Evolutionary conservation across 2,888 invertebrate species (phyloP).

Genomic region (Drosophila neonasuta): DNA sequence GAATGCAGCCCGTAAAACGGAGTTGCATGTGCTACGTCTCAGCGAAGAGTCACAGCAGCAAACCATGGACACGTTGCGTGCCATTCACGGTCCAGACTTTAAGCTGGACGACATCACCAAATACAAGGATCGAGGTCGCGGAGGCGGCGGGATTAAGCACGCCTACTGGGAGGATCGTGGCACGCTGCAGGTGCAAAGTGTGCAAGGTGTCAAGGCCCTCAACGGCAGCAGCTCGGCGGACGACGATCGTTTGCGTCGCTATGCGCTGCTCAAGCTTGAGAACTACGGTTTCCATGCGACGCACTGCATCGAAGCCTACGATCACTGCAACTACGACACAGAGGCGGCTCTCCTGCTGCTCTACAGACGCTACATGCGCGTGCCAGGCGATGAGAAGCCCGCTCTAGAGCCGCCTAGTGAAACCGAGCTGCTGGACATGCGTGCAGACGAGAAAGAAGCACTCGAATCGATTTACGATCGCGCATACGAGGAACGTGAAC

Average conservation of each 20-base stretch:
- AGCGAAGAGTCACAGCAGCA: constrained; percentile 87
- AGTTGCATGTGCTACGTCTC: constrained; percentile 88
- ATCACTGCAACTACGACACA: constrained; percentile 86
- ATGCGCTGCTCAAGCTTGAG: constrained; percentile 88
- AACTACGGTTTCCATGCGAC: constrained; percentile 89
- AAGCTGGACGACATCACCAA: constrained; percentile 84
- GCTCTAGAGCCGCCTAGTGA: constrained; percentile 68
- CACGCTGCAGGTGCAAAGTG: constrained; percentile 86
- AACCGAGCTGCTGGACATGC: constrained; percentile 85
- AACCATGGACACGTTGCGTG: constrained; percentile 88
- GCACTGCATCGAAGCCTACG: constrained; percentile 89
- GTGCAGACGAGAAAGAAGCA: constrained; percentile 88
- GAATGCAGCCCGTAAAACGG: constrained; percentile 86
- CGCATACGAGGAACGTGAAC: constrained; percentile 87
- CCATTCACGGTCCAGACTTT: constrained; percentile 89
- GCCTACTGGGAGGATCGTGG: constrained; percentile 91
- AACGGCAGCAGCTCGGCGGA: constrained; percentile 70
- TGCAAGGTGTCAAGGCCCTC: constrained; percentile 77
- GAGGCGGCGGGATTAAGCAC: constrained; percentile 86
- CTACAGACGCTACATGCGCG: constrained; percentile 86
- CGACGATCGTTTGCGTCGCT: constrained; percentile 86
- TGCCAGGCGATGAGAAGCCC: constrained; percentile 41
- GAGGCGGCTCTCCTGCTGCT: constrained; percentile 88
- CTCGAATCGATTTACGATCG: constrained; percentile 90
- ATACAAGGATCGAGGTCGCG: constrained; percentile 86